Evolutionary conservation across 2,113 vertebrate species (phyloP).

Genomic region (Synchiropus splendidus): DNA sequence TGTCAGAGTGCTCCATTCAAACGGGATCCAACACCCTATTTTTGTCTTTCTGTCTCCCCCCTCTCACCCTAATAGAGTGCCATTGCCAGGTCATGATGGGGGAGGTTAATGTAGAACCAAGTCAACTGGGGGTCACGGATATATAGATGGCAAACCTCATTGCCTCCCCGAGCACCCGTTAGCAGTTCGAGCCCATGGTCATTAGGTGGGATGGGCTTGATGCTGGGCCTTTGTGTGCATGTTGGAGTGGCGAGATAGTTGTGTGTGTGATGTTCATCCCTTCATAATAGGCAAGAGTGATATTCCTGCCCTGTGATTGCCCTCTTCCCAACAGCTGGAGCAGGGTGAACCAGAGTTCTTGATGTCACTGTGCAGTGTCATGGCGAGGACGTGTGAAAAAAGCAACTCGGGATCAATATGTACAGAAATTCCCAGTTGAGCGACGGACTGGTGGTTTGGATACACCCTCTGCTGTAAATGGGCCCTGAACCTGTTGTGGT

Average conservation of each 20-base stretch:
- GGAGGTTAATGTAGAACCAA: slow-evolving; percentile 53
- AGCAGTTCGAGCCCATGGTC: slow-evolving; percentile 51
- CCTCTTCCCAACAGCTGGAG: slow-evolving; percentile 61
- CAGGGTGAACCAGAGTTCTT: slow-evolving; percentile 58
- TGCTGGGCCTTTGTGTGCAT: slow-evolving; percentile 33
- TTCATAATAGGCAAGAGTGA: slow-evolving; percentile 50
- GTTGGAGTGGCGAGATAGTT: slow-evolving; percentile 15
- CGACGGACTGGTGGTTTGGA: background rate
- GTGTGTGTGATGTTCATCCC: slow-evolving; percentile 32
- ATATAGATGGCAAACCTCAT: slow-evolving; percentile 66
- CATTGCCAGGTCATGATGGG: slow-evolving; percentile 67
- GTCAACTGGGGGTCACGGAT: slow-evolving; percentile 70
- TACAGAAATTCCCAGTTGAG: no score
- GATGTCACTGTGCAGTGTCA: slow-evolving; percentile 41
- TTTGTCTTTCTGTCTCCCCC: slow-evolving; percentile 25
- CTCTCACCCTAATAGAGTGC: slow-evolving; percentile 56
- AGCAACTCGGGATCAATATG: background rate
- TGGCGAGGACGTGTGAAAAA: slow-evolving; percentile 57
- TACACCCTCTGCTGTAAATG: background rate
- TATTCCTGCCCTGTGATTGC: slow-evolving; percentile 45
- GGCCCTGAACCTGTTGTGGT: no score
- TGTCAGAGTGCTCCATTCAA: slow-evolving; percentile 55
- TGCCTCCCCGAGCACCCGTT: slow-evolving; percentile 60
- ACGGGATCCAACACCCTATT: slow-evolving; percentile 45
- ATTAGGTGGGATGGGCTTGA: slow-evolving; percentile 57